Evolutionary conservation across 2,888 invertebrate species (phyloP).

Genomic region (Cephus spinipes): DNA sequence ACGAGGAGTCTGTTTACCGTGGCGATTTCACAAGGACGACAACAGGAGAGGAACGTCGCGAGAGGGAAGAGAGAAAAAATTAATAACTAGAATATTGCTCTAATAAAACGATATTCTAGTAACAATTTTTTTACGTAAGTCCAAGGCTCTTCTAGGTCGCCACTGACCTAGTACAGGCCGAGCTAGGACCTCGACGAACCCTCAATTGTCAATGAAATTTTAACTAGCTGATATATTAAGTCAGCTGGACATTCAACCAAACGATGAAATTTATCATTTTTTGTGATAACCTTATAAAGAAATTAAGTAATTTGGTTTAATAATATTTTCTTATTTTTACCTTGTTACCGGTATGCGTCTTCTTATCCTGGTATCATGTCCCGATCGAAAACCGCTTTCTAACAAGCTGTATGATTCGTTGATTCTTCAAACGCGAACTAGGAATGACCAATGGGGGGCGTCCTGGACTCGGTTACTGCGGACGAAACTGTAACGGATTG

Average conservation of each 20-base stretch:
- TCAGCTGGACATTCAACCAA: not conserved
- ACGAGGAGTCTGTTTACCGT: not conserved
- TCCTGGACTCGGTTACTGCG: not conserved
- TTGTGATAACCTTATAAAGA: not conserved
- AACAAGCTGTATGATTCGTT: not conserved
- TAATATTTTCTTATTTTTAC: not conserved
- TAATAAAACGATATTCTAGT: not conserved
- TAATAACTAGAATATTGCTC: not conserved
- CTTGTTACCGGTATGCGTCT: not conserved
- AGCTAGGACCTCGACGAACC: not conserved
- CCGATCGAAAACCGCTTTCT: not conserved
- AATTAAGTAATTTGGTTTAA: not conserved
- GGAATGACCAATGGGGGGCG: not conserved
- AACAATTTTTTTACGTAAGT: not conserved
- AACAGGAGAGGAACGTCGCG: too few species aligned
- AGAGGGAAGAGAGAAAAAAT: not conserved
- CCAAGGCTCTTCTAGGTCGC: not conserved
- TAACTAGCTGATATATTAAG: not conserved
- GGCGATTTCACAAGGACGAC: not conserved
- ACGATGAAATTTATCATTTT: not conserved
- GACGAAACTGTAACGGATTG: not conserved
- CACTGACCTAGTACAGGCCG: not conserved
- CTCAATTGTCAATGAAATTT: not conserved
- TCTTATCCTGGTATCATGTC: conserved; percentile 2
- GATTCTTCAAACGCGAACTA: not conserved